Conservation (phyloP, 2,888 invertebrate species). For the Aspidiotus destructor region DNA sequence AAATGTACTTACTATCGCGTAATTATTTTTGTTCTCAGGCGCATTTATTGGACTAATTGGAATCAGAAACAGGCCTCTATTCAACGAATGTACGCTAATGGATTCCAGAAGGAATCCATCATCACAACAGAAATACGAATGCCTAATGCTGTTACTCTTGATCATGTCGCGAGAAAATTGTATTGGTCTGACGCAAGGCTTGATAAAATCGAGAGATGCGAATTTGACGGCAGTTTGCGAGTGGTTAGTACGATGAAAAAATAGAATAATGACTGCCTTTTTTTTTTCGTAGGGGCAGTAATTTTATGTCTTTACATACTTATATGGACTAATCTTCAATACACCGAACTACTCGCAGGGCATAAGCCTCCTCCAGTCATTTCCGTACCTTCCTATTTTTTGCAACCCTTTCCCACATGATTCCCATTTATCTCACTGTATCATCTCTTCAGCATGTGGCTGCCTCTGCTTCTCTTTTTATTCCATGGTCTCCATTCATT, state of each 20-base stretch:
- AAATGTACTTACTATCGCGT: background rate
- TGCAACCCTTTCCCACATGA: too few relatives aligned
- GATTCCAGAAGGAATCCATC: constrained; percentile 58
- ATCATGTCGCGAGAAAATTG: constrained; percentile 61
- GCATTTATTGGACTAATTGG: constrained; percentile 87
- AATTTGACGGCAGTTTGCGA: constrained; percentile 67
- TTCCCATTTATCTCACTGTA: too few relatives aligned
- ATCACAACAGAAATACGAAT: constrained; percentile 70
- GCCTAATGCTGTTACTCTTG: constrained; percentile 74
- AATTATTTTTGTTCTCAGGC: constrained; percentile 41
- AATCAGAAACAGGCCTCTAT: constrained; percentile 68
- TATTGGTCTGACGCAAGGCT: constrained; percentile 80
- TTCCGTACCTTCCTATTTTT: too few relatives aligned
- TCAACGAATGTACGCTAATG: constrained; percentile 62
- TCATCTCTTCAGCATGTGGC: too few relatives aligned
- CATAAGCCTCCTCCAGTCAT: too few relatives aligned
- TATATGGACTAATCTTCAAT: too few relatives aligned
- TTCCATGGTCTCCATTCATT: too few relatives aligned
- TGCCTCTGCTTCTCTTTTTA: too few relatives aligned
- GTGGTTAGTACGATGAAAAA: constrained; percentile 50
- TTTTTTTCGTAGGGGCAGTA: too few relatives aligned
- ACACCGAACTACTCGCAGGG: too few relatives aligned
- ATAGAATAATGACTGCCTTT: too few relatives aligned
- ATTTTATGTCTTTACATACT: too few relatives aligned
- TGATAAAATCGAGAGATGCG: constrained; percentile 72